Conservation (phyloP, 1,140 invertebrate species). For the Daktulosphaira vitifoliae region DNA sequence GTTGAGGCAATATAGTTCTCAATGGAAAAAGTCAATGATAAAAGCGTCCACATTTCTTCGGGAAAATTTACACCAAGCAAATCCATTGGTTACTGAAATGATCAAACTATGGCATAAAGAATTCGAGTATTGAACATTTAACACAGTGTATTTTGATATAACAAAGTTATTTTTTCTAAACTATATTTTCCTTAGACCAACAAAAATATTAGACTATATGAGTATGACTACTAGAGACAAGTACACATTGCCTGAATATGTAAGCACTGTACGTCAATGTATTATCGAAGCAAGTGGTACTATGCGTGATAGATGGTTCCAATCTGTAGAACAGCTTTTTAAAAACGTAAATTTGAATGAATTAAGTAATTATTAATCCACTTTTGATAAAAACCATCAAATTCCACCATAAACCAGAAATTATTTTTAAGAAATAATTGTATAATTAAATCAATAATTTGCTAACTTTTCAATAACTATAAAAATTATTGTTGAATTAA, state of each 20-base stretch:
- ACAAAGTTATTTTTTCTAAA: background rate
- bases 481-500: too few relatives aligned
- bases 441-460: too few relatives aligned
- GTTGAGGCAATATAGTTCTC: background rate
- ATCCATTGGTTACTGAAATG: conserved; percentile 22
- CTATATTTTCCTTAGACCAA: background rate
- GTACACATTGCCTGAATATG: background rate
- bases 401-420: background rate
- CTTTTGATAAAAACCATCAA: too few relatives aligned
- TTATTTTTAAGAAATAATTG: background rate
- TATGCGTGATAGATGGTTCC: conserved; percentile 2
- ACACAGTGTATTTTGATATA: too few relatives aligned
- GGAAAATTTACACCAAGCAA: conserved; percentile 20
- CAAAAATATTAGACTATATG: conserved; percentile 1
- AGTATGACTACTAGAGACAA: background rate
- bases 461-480: too few relatives aligned
- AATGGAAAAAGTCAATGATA: conserved; percentile 15
- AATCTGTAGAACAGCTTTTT: conserved; percentile 3
- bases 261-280: background rate
- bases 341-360: background rate
- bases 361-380: too few relatives aligned
- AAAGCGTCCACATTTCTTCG: background rate
- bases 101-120: conserved; percentile 18
- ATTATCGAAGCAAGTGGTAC: conserved; percentile 1
- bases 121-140: conserved; percentile 3